phyloP scores from a whole-genome alignment of 1,140 invertebrate species.

The Plectus sambesii region DNA sequence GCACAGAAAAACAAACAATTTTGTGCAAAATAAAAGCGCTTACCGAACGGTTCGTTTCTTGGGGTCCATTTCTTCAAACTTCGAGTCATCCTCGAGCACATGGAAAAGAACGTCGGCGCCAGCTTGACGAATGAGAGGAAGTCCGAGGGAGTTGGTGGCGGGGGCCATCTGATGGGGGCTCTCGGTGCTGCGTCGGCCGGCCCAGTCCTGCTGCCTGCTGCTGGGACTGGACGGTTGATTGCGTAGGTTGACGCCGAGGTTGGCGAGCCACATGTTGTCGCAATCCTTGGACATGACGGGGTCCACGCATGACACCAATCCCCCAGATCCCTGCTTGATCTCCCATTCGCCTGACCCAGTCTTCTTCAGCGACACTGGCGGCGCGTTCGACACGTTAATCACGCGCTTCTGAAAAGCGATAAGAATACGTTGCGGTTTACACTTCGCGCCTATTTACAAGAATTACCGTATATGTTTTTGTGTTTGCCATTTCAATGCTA shows the following conservation, averaged over 20 bases:
- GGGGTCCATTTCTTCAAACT: constrained; percentile 31
- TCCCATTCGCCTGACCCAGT: constrained; percentile 43
- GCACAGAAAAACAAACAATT: too few relatives aligned
- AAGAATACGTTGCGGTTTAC: too few relatives aligned
- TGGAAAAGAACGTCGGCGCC: constrained; percentile 46
- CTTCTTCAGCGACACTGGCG: constrained; percentile 40
- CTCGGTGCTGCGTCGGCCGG: constrained; percentile 14
- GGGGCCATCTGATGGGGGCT: constrained; percentile 27
- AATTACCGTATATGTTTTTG: too few relatives aligned
- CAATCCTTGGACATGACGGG: constrained; percentile 41
- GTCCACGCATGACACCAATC: constrained; percentile 42
- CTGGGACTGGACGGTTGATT: constrained; percentile 11
- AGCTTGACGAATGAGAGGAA: constrained; percentile 40
- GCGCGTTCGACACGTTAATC: constrained; percentile 44
- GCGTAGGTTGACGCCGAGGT: constrained; percentile 43
- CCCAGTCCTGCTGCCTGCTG: neutral
- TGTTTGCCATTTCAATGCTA: too few relatives aligned
- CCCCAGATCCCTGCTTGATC: constrained; percentile 44
- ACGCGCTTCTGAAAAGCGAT: constrained; percentile 32
- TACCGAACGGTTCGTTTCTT: constrained; percentile 18
- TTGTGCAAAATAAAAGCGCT: constrained; percentile 3
- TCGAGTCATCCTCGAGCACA: constrained; percentile 39
- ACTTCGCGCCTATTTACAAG: too few relatives aligned
- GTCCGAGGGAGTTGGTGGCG: constrained; percentile 39
- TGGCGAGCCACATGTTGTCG: constrained; percentile 45